Base-by-base conservation (phyloP, 2,888 invertebrate genomes). In the Eretmocerus hayati region DNA sequence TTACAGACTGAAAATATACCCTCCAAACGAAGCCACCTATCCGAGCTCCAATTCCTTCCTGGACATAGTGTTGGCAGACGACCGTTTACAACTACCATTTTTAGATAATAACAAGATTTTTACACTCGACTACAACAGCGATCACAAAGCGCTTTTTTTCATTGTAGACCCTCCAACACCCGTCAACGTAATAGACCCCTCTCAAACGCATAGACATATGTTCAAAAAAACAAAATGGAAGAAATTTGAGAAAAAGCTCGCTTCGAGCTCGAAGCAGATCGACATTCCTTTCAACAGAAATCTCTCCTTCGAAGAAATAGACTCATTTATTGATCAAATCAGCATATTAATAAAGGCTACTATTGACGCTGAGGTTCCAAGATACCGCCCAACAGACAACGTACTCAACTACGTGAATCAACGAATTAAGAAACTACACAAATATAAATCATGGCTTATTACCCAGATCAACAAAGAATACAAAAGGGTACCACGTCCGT, bases 161-260 rank as follows among this genome's bases (percentile, higher is more conserved):
- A 37, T 16, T 2, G 3, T 48, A 2, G 21, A 36, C 5, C 11
- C 31, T 11, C 1, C 1, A 2, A 3, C 19, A 11, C 5, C 19
- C 16, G 5, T 11, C 2, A 3, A 1, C 15, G 3, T 5, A 6
- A 3, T 5, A 16, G 9, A 32, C 2, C 26, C 11, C 6, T 2
- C 32, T 11, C 6, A 5, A 2, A 20, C 6, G 2, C 21, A 26
- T 5, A 36, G 37, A 21, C 33, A 4, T n/a, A 42, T 38, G 13
- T 42, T 15, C n/a, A 48, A 48, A 38, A 37, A 38, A 38, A 48
- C 31, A 2, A 42, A 42, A 30, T 42, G 42, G 42, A 15, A 11
- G 2, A 36, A 41, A 19, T 42, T 42, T 9, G 6, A 21, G 15
- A 40, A 35, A 33, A n/a, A n/a, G n/a, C n/a, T n/a, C n/a, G n/a